Conservation (phyloP, 2,888 invertebrate species). For the Blera fallax region DNA sequence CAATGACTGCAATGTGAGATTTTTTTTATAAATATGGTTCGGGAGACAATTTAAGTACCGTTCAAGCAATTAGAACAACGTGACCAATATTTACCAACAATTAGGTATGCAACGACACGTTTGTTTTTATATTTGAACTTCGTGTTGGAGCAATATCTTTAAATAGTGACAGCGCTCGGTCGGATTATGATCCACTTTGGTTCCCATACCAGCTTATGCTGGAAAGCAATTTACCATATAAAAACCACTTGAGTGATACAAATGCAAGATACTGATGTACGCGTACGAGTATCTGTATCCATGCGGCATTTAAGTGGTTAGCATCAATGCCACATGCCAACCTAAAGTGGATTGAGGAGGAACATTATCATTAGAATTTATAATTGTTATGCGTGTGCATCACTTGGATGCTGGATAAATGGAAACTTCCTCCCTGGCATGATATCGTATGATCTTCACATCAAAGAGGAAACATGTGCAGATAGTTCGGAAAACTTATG, state of each 20-base stretch:
- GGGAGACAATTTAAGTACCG: neutral
- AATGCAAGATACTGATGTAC: neutral
- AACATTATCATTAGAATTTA: constrained; percentile 37
- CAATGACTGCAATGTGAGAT: neutral
- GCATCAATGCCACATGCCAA: constrained; percentile 48
- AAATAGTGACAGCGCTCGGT: neutral
- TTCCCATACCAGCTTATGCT: constrained; percentile 16
- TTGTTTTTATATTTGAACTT: constrained; percentile 24
- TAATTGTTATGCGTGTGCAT: constrained; percentile 46
- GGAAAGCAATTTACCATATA: constrained; percentile 9
- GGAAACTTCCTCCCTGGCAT: constrained; percentile 10
- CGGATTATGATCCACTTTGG: neutral
- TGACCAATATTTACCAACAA: constrained; percentile 33
- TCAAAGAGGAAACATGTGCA: neutral
- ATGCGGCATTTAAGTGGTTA: constrained; percentile 26
- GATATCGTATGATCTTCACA: constrained; percentile 4
- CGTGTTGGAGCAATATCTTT: neutral
- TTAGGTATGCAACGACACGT: constrained; percentile 33
- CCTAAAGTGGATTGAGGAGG: constrained; percentile 41
- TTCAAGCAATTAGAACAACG: constrained; percentile 1
- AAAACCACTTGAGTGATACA: constrained; percentile 34
- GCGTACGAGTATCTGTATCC: neutral
- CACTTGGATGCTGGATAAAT: constrained; percentile 12
- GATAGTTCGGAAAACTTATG: neutral
- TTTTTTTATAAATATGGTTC: neutral